A percentile compares a stretch with the other conserved stretches of the same genome.
These are phyloP conservation scores for Hippoglossus stenolepis DNA, from an alignment of 2,113 vertebrate species.

Conservation along the genomic window DNA sequence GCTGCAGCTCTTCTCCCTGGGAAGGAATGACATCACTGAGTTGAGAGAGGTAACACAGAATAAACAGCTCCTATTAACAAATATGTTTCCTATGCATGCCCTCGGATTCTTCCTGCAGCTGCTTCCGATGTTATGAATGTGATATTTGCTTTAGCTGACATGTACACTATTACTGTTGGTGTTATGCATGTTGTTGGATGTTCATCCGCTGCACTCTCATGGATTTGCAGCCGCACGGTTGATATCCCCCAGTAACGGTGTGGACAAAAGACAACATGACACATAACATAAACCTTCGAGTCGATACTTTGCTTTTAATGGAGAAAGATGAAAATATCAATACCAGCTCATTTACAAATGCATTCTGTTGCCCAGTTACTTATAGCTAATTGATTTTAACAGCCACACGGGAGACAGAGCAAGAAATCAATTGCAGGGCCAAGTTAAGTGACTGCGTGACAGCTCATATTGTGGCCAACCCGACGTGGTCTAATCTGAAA, in stretches of 20 bases:
- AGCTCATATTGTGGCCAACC: constrained; percentile 63
- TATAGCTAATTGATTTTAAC: constrained; percentile 80
- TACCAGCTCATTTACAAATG: constrained; percentile 74
- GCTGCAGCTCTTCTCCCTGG: neutral
- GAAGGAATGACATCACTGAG: neutral
- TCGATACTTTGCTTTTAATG: constrained; percentile 68
- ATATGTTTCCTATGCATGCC: neutral
- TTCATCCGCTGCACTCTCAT: constrained; percentile 20
- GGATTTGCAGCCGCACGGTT: constrained; percentile 20
- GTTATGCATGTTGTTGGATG: neutral
- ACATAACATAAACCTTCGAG: constrained; percentile 66
- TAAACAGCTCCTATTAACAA: constrained; percentile 1
- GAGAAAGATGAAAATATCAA: constrained; percentile 80
- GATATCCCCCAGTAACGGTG: constrained; percentile 36
- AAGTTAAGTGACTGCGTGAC: constrained; percentile 73
- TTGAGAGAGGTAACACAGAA: neutral
- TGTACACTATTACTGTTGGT: constrained; percentile 10
- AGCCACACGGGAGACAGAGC: constrained; percentile 61
- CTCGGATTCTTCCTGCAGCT: neutral
- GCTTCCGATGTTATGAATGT: constrained; percentile 45
- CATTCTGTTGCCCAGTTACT: constrained; percentile 69
- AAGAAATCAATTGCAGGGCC: constrained; percentile 73
- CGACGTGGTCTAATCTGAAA: constrained; percentile 60
- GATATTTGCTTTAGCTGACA: constrained; percentile 47
- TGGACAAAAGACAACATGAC: constrained; percentile 67